Base-by-base conservation (phyloP, 2,113 vertebrate species). In the Solea senegalensis region DNA sequence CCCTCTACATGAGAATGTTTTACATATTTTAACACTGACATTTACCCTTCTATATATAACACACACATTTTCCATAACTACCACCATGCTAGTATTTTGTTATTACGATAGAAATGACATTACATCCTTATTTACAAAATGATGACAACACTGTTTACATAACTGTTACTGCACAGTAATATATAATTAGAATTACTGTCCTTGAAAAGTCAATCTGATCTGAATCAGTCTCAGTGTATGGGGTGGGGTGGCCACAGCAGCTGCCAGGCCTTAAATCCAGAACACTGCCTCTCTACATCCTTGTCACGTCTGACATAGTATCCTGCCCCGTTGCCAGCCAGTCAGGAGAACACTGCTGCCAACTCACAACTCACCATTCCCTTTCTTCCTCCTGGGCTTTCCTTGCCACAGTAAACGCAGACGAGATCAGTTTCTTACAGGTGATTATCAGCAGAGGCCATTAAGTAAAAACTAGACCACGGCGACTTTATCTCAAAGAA, bases 271-370 rank as follows among this genome's bases (percentile, higher is more conserved):
- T 72, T 68, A 50, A 75, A 75, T 77, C 45, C 48, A 69, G 69
- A 84, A 68, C 59, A 34, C 4, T 74, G 75, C 76, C 65, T 61
- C 72, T 90, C 81, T 80, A 69, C 72, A 89, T 57, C 88, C 86
- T 26, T 27, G 59, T 92, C 88, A 90, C 86, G 81, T 88, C 83
- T 76, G 71, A 76, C 81, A 78, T 75, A 69, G 78, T 66, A 63
- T 73, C 81, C 76, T 45, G 83, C 75, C 79, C 82, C 14, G 80
- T 86, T 68, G 46, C 71, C 72, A 80, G 66, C 49, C 86, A 86
- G 78, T 67, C 78, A 80, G 74, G 73, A 82, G 68, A 73, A 68
- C 53, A 66, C 61, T 9, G 46, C 68, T 83, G 79, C 81, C 85
- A 74, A 65, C 60, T 53, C 52, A 21, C 21, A 21, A 21, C 69